Evolutionary conservation across 2,888 invertebrate genomes (phyloP).

Genomic region (Cremastinae sp.): DNA sequence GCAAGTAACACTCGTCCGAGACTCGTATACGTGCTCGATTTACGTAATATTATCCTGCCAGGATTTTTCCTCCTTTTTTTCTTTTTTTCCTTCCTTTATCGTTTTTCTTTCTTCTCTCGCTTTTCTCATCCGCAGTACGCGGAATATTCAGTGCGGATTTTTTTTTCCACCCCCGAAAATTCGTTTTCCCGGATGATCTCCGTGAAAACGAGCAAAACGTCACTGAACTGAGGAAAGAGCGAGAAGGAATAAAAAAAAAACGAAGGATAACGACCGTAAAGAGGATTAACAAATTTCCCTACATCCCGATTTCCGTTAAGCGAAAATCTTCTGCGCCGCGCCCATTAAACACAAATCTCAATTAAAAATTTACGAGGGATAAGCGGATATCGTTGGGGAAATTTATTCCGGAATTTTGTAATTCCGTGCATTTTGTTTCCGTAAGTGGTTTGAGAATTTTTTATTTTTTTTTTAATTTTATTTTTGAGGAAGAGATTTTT

Average conservation of each 20-base stretch:
- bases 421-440: neutral
- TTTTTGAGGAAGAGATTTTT: neutral
- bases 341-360: slow-evolving; percentile 43
- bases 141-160: slow-evolving; percentile 1
- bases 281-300: slow-evolving; percentile 52
- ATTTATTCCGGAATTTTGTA: neutral
- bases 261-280: slow-evolving; percentile 54
- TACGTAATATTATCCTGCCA: slow-evolving; percentile 50
- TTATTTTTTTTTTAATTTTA: too few relatives aligned
- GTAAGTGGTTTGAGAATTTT: neutral
- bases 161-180: slow-evolving; percentile 33
- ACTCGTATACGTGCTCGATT: slow-evolving; percentile 50
- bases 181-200: slow-evolving; percentile 43
- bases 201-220: slow-evolving; percentile 45
- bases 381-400: neutral
- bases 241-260: slow-evolving; percentile 57
- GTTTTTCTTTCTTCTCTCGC: slow-evolving; percentile 5
- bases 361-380: slow-evolving; percentile 19
- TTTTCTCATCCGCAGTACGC: slow-evolving; percentile 3
- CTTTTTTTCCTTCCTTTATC: slow-evolving; percentile 2
- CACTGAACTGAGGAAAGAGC: slow-evolving; percentile 65
- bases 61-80: slow-evolving; percentile 45
- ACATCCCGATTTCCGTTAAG: slow-evolving; percentile 33
- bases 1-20: slow-evolving; percentile 19
- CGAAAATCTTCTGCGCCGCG: neutral